Evolutionary conservation across 2,888 invertebrate genomes (phyloP).

Genomic region (Neocrepidodera transversa): DNA sequence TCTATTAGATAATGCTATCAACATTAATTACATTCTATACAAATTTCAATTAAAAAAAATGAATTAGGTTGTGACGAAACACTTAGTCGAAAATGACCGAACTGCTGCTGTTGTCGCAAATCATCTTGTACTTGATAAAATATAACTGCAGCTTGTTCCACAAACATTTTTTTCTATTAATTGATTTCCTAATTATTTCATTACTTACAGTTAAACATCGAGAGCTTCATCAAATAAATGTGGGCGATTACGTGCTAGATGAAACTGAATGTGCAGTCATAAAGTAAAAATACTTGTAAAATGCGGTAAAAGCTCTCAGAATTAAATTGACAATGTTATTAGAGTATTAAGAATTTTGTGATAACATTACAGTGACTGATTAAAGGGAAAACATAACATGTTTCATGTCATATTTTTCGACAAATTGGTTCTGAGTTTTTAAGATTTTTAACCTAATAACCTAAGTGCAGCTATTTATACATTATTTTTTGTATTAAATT

Average conservation of each 20-base stretch:
- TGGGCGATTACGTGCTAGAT: neutral
- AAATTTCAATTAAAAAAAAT: neutral
- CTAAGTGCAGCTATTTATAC: too few relatives aligned
- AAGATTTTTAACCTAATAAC: too few relatives aligned
- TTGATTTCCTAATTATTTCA: constrained; percentile 18
- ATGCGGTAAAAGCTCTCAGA: neutral
- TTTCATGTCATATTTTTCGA: too few relatives aligned
- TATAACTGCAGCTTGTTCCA: constrained; percentile 20
- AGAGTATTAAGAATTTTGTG: neutral
- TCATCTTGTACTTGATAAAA: constrained; percentile 5
- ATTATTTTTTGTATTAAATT: too few relatives aligned
- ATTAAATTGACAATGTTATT: neutral
- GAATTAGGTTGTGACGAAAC: constrained; percentile 7
- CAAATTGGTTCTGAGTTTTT: too few relatives aligned
- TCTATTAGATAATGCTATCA: too few relatives aligned
- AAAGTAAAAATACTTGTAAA: neutral
- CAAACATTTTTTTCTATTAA: constrained; percentile 17
- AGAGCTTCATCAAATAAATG: neutral
- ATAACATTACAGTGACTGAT: too few relatives aligned
- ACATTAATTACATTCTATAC: too few relatives aligned
- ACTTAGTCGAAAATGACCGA: neutral
- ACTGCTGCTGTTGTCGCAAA: neutral
- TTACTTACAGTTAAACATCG: constrained; percentile 18
- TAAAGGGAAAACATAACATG: too few relatives aligned
- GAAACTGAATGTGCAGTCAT: neutral